Base-by-base conservation (phyloP, 2,113 vertebrate genomes). In the Todiramphus saurophagus region DNA sequence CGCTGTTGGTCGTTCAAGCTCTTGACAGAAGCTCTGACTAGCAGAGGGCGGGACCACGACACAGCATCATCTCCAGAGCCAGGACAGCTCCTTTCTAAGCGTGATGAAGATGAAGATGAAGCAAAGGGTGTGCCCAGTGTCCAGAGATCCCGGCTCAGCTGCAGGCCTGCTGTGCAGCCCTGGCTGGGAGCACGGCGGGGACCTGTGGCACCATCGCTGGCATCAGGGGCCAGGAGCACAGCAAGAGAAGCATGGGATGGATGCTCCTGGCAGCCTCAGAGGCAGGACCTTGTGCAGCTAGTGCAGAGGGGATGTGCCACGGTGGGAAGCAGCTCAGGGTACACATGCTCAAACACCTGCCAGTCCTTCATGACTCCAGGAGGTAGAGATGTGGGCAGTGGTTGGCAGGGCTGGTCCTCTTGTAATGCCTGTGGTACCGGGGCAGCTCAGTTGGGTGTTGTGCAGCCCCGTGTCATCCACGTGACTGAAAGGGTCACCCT, bases 1-100 rank as follows among this genome's bases (percentile, higher is more conserved):
- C n/a, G 0, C 0, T 4, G 28, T 2, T 35, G 37, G 28, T 8
- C 0, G 0, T 11, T 56, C 56, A 18, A 35, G 24, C 51, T 82
- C 50, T 4, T 30, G 16, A 4, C 9, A 35, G 64, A 46, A 93
- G 10, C 39, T 20, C 35, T 4, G 44, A 6, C 2, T 6, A 9
- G 0, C 21, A 41, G 56, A 8, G 12, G 35, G 67, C 10, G 20
- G 44, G 21, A 11, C 17, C 31, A 1, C 0, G 12, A 3, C 13
- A 7, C 15, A 12, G 48, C 5, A 4, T 2, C 18, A 12, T 31
- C 51, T 66, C 18, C 55, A 6, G 60, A 74, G 51, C 35, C 67
- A 2, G 62, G 30, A 13, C 14, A 59, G n/a, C 51, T 58, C 58
- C 39, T 35, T 17, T 14, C 23, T 31, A 33, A 24, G 56, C 3